Evolutionary conservation across 2,888 invertebrate species (phyloP).

Genomic region (Kryphioiulus occultus): DNA sequence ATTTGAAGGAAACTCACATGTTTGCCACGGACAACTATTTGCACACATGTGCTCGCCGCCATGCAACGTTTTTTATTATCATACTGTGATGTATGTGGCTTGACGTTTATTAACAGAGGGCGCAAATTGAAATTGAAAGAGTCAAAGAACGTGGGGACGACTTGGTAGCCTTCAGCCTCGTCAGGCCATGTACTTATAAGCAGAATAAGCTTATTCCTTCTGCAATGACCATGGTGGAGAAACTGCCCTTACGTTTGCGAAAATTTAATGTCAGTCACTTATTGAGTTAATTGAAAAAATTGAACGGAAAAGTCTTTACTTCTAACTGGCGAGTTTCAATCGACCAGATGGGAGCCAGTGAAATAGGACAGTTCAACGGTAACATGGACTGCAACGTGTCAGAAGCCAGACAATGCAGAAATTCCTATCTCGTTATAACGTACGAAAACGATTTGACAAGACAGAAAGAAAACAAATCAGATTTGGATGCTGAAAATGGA

Average conservation of each 20-base stretch:
- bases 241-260: background rate
- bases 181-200: background rate
- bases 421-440: conserved; percentile 8
- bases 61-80: background rate
- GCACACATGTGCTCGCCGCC: background rate
- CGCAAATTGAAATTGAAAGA: conserved; percentile 33
- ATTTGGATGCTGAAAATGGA: conserved; percentile 36
- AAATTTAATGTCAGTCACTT: background rate
- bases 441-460: background rate
- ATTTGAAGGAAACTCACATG: conserved; percentile 4
- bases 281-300: background rate
- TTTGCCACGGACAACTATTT: conserved; percentile 15
- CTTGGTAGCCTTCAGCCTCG: background rate
- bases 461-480: background rate
- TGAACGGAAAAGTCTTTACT: background rate
- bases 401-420: background rate
- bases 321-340: background rate
- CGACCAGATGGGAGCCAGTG: background rate
- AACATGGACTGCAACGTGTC: conserved; percentile 31
- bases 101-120: conserved; percentile 10
- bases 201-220: no score
- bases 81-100: background rate
- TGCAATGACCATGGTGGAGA: background rate
- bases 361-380: background rate
- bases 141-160: background rate